Conservation (phyloP, 2,113 vertebrate genomes). For the Cyanoderma ruficeps region DNA sequence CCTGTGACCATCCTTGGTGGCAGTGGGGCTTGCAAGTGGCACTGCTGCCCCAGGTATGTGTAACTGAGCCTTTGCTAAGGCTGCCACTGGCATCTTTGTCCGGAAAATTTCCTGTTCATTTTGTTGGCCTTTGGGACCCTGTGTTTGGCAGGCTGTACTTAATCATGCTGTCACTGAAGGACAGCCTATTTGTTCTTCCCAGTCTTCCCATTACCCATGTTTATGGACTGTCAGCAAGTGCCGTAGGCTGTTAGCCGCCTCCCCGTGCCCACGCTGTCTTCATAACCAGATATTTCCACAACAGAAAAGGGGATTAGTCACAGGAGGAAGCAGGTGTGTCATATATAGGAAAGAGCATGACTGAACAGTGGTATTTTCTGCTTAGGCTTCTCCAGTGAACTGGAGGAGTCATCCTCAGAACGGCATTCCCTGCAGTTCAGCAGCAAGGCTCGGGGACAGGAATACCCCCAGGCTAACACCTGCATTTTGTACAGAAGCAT, state of each 20-base stretch:
- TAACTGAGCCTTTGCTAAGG: background rate
- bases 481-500: background rate
- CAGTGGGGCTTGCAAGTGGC: fast-evolving
- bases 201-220: background rate
- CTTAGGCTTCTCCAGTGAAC: background rate
- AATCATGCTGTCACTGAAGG: background rate
- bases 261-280: background rate
- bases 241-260: background rate
- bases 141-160: slow-evolving; percentile 24
- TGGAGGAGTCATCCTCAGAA: background rate
- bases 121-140: background rate
- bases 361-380: slow-evolving; percentile 34
- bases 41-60: background rate
- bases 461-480: background rate
- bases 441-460: background rate
- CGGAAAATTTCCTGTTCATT: background rate
- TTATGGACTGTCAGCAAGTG: background rate
- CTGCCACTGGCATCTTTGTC: background rate
- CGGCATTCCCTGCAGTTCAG: background rate
- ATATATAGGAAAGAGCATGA: background rate
- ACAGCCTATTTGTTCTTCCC: background rate
- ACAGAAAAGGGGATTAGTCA: slow-evolving; percentile 53
- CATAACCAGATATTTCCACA: slow-evolving; percentile 28
- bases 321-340: slow-evolving; percentile 50
- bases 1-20: background rate